phyloP scores from a whole-genome alignment of 2,113 vertebrate species.

The Pavo muticus region DNA sequence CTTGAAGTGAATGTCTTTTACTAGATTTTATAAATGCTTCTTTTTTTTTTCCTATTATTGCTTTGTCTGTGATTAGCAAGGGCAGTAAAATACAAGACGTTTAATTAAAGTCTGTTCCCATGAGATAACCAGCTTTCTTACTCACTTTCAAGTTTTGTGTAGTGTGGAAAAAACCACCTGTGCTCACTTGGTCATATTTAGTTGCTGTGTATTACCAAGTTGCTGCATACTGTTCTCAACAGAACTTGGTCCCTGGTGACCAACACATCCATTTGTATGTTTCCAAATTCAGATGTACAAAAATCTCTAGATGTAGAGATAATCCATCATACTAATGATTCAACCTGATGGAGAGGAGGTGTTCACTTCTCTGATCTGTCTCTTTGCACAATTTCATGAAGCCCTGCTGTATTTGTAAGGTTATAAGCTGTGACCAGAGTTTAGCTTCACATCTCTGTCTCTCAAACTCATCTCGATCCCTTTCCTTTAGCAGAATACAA shows the following conservation, averaged over 20 bases:
- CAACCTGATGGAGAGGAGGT: background rate
- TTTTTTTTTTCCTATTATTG: background rate
- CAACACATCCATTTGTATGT: background rate
- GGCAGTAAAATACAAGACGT: background rate
- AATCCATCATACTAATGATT: background rate
- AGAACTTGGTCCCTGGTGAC: background rate
- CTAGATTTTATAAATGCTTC: background rate
- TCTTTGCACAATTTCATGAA: background rate
- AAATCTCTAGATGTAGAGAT: background rate
- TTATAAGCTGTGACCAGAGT: background rate
- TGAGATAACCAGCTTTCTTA: background rate
- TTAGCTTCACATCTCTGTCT: background rate
- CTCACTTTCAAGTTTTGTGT: background rate
- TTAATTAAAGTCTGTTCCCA: background rate
- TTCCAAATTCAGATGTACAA: background rate
- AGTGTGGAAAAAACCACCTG: background rate
- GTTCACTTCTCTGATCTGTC: background rate
- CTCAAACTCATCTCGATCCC: background rate
- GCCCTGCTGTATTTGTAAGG: background rate
- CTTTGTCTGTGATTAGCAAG: background rate
- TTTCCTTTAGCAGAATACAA: background rate
- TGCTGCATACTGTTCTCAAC: background rate
- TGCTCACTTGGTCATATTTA: background rate
- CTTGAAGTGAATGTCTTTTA: background rate
- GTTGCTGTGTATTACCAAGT: background rate